Evolutionary conservation across 2,797 vertebrate species (phyloP).

Genomic region (Melanotaenia trifasciata): DNA sequence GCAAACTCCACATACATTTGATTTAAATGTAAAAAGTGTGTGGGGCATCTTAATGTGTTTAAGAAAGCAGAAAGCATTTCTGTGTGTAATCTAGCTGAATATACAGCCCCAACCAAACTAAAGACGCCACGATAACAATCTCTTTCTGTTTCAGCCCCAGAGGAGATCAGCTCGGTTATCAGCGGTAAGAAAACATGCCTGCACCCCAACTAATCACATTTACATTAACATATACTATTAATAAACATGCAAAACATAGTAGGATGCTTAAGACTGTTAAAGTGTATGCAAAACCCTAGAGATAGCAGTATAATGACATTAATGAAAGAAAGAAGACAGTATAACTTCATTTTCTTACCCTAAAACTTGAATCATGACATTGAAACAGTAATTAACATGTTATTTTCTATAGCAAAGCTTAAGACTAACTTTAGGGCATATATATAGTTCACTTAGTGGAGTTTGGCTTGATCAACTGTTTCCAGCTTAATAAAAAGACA

Average conservation of each 20-base stretch:
- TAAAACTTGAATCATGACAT: not conserved
- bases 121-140: not conserved
- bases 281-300: not conserved
- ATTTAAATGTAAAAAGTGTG: constrained; percentile 10
- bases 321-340: not conserved
- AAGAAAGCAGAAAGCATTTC: not conserved
- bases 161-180: constrained; percentile 95
- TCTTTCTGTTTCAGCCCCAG: constrained; percentile 86
- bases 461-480: not conserved
- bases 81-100: not conserved
- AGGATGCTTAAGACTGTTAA: not conserved
- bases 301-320: not conserved
- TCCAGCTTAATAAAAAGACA: not conserved
- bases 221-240: not conserved
- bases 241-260: not conserved
- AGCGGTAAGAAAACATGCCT: constrained; percentile 83
- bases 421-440: not conserved
- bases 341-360: not conserved
- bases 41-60: not conserved
- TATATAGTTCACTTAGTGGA: not conserved
- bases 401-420: not conserved
- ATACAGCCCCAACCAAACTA: constrained; percentile 5
- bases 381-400: constrained; percentile 1
- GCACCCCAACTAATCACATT: not conserved
- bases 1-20: not conserved